Evolutionary conservation across 2,888 invertebrate genomes (phyloP).

Genomic region (Seira ritae): DNA sequence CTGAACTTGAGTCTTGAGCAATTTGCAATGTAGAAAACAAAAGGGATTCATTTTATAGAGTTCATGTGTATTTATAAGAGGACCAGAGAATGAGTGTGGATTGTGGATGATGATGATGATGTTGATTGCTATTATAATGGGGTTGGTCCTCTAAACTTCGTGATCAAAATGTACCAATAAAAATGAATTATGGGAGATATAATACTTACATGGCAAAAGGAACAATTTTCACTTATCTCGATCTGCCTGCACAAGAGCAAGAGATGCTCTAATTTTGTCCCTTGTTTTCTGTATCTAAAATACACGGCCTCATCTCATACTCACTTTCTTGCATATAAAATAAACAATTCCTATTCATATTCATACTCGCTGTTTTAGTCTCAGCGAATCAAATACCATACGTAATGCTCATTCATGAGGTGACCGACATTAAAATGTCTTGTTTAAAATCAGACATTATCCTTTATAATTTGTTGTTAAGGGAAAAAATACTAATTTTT

Average conservation of each 20-base stretch:
- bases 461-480: too few relatives aligned
- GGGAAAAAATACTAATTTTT: too few relatives aligned
- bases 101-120: constrained; percentile 30
- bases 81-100: background rate
- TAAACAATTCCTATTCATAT: too few relatives aligned
- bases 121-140: background rate
- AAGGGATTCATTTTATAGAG: too few relatives aligned
- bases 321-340: too few relatives aligned
- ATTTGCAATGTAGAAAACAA: background rate
- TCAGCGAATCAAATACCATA: too few relatives aligned
- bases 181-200: constrained; percentile 24
- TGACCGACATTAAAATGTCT: too few relatives aligned
- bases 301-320: too few relatives aligned
- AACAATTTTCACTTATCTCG: constrained; percentile 12
- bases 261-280: constrained; percentile 60
- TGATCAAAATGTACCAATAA: constrained; percentile 54
- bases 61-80: background rate
- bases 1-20: constrained; percentile 13
- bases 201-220: background rate
- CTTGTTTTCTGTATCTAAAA: constrained; percentile 37
- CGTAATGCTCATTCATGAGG: too few relatives aligned
- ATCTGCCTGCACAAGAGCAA: constrained; percentile 33
- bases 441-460: too few relatives aligned
- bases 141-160: constrained; percentile 28
- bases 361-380: too few relatives aligned